A percentile compares a stretch with the other conserved stretches of the same genome.
Conservation (phyloP, 1,140 invertebrate species). For the Argopecten irradians region DNA sequence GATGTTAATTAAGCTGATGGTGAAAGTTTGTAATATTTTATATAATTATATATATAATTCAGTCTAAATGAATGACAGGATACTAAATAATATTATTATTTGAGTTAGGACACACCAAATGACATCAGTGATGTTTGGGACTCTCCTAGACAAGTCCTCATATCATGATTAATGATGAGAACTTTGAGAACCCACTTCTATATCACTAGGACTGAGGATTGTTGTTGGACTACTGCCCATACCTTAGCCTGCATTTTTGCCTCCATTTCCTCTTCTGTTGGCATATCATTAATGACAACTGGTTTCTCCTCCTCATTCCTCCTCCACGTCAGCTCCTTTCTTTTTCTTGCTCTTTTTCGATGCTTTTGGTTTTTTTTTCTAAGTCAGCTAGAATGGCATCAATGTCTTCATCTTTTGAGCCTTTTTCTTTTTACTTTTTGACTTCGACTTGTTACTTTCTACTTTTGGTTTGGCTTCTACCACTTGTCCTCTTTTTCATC, state of each 20-base stretch:
- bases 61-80: too few relatives aligned
- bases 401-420: constrained; percentile 89
- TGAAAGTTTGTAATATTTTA: too few relatives aligned
- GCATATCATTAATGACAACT: constrained; percentile 76
- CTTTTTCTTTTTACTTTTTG: constrained; percentile 71
- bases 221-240: too few relatives aligned
- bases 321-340: constrained; percentile 26
- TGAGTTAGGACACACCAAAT: too few relatives aligned
- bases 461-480: constrained; percentile 45
- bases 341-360: constrained; percentile 49
- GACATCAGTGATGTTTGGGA: too few relatives aligned
- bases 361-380: constrained; percentile 60
- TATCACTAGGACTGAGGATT: too few relatives aligned
- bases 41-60: too few relatives aligned
- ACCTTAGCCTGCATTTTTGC: constrained; percentile 39
- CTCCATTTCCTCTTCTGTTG: constrained; percentile 67
- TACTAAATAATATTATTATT: too few relatives aligned
- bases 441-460: constrained; percentile 63
- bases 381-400: constrained; percentile 86
- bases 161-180: too few relatives aligned
- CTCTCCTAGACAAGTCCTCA: too few relatives aligned
- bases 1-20: too few relatives aligned
- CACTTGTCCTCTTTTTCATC: constrained; percentile 36
- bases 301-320: constrained; percentile 60
- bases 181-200: too few relatives aligned